Conservation (phyloP, 1,140 invertebrate species). For the Drosophila burlai region DNA sequence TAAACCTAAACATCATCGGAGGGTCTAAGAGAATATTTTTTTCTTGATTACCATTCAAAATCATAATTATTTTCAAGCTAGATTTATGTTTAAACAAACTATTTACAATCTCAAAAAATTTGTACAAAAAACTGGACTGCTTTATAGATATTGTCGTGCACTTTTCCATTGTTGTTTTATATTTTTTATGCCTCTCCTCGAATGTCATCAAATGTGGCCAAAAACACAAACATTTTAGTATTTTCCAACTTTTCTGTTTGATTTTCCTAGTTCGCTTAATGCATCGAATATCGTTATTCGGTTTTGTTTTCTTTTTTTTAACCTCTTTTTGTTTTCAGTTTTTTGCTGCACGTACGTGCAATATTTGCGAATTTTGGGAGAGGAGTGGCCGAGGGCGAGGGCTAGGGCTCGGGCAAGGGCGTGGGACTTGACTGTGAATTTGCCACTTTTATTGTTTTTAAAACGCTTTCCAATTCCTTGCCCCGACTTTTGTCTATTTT, state of each 20-base stretch:
- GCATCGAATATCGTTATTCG: conserved; percentile 42
- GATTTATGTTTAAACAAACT: neutral
- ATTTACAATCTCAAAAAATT: neutral
- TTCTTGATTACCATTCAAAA: neutral
- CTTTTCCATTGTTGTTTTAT: neutral
- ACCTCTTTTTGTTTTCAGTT: conserved; percentile 4
- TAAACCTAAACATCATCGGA: neutral
- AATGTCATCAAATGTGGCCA: conserved; percentile 37
- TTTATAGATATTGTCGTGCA: conserved; percentile 4
- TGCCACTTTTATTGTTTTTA: conserved; percentile 65
- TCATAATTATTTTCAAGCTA: neutral
- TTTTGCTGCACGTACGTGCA: conserved; percentile 40
- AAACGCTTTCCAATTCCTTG: conserved; percentile 60
- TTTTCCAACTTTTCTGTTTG: conserved; percentile 30
- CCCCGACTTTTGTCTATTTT: conserved; percentile 25
- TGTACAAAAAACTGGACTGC: neutral
- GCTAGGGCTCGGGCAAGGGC: neutral
- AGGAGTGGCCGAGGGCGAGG: neutral
- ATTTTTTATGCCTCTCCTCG: neutral
- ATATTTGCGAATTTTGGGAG: conserved; percentile 47
- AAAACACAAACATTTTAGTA: conserved; percentile 41
- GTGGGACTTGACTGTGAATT: conserved; percentile 36
- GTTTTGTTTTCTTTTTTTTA: neutral
- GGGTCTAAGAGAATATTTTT: neutral
- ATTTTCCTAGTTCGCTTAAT: conserved; percentile 44